These are phyloP conservation scores for Parapristionchus giblindavisi DNA, from an alignment of 2,888 invertebrate species.

Conservation along the genomic window DNA sequence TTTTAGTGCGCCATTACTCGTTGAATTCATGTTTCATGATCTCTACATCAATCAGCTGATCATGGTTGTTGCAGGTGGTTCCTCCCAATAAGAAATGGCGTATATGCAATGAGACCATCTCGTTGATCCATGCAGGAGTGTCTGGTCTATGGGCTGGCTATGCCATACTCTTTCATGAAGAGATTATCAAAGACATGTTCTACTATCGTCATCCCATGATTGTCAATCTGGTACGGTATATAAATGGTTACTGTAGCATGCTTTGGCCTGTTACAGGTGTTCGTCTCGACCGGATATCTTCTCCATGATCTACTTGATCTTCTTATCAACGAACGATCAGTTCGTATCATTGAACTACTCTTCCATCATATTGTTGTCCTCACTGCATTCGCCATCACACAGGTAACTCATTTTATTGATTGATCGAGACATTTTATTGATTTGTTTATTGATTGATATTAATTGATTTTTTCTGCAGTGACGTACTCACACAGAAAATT, in stretches of 20 bases:
- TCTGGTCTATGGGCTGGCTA: slow-evolving; percentile 59
- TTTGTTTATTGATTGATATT: slow-evolving; percentile 18
- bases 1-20: too few species aligned
- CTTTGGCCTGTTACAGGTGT: slow-evolving; percentile 46
- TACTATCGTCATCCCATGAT: slow-evolving; percentile 44
- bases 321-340: slow-evolving; percentile 67
- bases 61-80: slow-evolving; percentile 53
- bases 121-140: slow-evolving; percentile 65
- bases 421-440: background rate
- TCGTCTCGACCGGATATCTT: slow-evolving; percentile 66
- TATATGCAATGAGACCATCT: slow-evolving; percentile 67
- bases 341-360: slow-evolving; percentile 66
- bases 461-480: too few species aligned
- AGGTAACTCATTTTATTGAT: slow-evolving; percentile 38
- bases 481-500: too few species aligned
- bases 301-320: slow-evolving; percentile 67
- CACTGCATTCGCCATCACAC: slow-evolving; percentile 59
- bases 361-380: slow-evolving; percentile 68
- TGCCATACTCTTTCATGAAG: slow-evolving; percentile 46
- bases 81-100: slow-evolving; percentile 69
- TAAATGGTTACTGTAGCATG: background rate
- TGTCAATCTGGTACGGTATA: slow-evolving; percentile 24
- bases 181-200: slow-evolving; percentile 55
- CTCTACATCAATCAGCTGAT: too few species aligned
- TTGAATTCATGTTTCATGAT: too few species aligned